Evolutionary conservation across 2,888 invertebrate species (phyloP).

Genomic region (Diplazon laetatorius): DNA sequence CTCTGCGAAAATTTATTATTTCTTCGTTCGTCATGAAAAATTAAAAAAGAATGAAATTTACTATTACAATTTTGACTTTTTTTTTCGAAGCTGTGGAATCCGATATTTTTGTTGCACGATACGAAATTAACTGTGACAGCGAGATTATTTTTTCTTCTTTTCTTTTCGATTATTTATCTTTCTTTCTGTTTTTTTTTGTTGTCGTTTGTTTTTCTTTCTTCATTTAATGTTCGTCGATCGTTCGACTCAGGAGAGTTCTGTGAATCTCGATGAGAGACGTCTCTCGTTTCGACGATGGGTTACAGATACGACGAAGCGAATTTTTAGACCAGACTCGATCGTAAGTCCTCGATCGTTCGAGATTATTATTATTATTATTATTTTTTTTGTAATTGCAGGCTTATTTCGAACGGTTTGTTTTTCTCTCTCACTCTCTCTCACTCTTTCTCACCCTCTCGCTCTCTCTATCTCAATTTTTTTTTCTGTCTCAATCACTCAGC

Average conservation of each 20-base stretch:
- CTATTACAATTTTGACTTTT: too few species aligned
- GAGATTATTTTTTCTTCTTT: conserved; percentile 4
- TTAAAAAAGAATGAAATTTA: neutral
- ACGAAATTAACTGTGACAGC: too few species aligned
- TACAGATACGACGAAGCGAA: neutral
- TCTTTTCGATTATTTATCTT: too few species aligned
- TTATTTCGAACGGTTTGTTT: neutral
- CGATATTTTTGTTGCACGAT: too few species aligned
- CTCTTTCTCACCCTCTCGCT: too few species aligned
- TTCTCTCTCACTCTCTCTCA: conserved; percentile 16
- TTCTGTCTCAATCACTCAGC: too few species aligned
- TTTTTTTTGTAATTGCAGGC: conserved; percentile 30
- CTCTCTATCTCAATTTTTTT: conserved; percentile 43
- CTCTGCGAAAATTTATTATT: conserved; percentile 11
- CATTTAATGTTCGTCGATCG: conserved; percentile 6
- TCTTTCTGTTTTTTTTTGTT: conserved; percentile 15
- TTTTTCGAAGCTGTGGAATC: conserved; percentile 1
- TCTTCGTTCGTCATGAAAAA: conserved; percentile 10
- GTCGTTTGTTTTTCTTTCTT: too few species aligned
- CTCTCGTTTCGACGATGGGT: too few species aligned
- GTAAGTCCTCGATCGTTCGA: conserved; percentile 11
- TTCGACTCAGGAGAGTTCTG: too few species aligned
- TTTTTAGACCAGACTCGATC: neutral
- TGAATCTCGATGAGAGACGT: too few species aligned
- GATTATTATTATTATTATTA: too few species aligned